Conservation (phyloP, 2,888 invertebrate genomes). For the Drosophila anomalata region DNA sequence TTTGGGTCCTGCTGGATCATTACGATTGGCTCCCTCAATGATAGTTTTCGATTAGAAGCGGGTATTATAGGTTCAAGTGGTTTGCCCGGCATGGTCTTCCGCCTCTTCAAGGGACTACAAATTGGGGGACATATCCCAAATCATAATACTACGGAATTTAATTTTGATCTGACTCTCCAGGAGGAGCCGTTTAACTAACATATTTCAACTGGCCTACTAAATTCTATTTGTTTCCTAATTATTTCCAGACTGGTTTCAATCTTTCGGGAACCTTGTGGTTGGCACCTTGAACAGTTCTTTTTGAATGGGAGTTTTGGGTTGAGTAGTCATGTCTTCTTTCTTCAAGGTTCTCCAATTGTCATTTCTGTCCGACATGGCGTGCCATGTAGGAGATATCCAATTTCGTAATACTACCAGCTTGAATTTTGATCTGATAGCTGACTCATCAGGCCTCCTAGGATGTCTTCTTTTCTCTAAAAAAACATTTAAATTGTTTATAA, state of each 20-base stretch:
- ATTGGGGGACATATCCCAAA: neutral
- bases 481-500: constrained; percentile 61
- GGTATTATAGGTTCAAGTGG: neutral
- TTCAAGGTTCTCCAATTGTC: too few species aligned
- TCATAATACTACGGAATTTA: neutral
- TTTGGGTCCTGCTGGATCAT: neutral
- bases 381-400: neutral
- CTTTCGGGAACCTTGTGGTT: too few species aligned
- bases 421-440: neutral
- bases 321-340: too few species aligned
- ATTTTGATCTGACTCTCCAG: neutral
- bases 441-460: neutral
- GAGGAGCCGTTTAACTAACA: neutral
- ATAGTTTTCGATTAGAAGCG: neutral
- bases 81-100: neutral
- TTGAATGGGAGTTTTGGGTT: neutral
- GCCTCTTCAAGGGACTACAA: neutral
- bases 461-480: neutral
- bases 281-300: neutral
- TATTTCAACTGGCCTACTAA: neutral
- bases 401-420: neutral
- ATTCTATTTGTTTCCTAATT: neutral
- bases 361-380: too few species aligned
- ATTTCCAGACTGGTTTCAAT: too few species aligned
- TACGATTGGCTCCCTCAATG: neutral